phyloP scores from a whole-genome alignment of 2,797 vertebrate species.

The Mareca penelope region DNA sequence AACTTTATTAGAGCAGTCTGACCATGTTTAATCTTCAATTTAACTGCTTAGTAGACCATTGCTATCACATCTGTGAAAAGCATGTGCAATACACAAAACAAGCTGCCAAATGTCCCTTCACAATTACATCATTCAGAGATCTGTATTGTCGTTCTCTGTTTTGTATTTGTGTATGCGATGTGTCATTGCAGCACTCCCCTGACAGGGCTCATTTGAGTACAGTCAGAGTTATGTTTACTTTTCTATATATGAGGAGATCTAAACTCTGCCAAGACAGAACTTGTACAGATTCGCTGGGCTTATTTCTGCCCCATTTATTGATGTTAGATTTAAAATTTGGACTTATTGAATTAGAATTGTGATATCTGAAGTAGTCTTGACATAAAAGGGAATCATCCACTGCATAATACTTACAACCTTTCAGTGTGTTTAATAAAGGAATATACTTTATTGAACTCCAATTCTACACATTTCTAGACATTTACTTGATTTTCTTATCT shows the following conservation, averaged over 20 bases:
- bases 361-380: slow-evolving; percentile 8
- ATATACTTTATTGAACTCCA: neutral
- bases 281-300: neutral
- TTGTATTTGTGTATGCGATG: neutral
- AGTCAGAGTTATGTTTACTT: neutral
- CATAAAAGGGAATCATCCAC: neutral
- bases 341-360: neutral
- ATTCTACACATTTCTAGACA: neutral
- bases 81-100: neutral
- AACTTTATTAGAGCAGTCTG: neutral
- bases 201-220: neutral
- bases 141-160: neutral
- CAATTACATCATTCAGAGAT: neutral
- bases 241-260: neutral
- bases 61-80: neutral
- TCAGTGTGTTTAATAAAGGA: neutral
- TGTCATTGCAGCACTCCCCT: neutral
- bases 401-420: neutral
- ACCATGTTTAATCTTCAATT: neutral
- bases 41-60: slow-evolving; percentile 24
- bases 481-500: neutral
- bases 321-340: slow-evolving; percentile 3
- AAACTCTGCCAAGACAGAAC: neutral
- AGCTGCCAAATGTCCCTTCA: slow-evolving; percentile 13
- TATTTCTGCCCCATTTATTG: neutral